These are phyloP conservation scores for Penaeus chinensis DNA, from an alignment of 1,140 invertebrate genomes.

Conservation along the genomic window DNA sequence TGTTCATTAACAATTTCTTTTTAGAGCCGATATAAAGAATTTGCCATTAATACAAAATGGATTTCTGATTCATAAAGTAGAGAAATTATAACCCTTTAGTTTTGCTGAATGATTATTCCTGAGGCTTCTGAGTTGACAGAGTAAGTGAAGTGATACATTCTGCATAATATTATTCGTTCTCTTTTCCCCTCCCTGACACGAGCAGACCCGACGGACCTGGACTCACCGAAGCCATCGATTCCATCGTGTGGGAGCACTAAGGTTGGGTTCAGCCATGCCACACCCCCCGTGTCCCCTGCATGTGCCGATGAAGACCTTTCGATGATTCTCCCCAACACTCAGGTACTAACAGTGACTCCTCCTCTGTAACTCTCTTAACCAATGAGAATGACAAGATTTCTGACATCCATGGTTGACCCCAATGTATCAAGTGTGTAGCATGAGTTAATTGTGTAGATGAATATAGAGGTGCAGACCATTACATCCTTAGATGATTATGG, in stretches of 20 bases:
- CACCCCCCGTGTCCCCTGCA: constrained; percentile 60
- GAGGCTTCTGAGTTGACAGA: no score
- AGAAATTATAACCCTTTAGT: no score
- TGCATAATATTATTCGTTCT: no score
- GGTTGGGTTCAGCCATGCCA: constrained; percentile 62
- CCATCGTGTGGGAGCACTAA: constrained; percentile 57
- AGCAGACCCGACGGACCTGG: constrained; percentile 62
- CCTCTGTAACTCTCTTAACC: background rate
- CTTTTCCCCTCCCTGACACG: no score
- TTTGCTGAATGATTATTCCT: no score
- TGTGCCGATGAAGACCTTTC: constrained; percentile 63
- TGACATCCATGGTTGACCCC: background rate
- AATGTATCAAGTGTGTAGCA: background rate
- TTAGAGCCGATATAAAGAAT: no score
- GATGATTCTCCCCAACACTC: constrained; percentile 64
- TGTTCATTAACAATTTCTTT: no score
- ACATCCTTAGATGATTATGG: background rate
- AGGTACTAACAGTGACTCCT: constrained; percentile 36
- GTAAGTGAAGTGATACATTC: no score
- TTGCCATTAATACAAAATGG: no score
- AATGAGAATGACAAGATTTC: background rate
- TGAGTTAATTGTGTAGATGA: background rate
- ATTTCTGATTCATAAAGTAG: no score
- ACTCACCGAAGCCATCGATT: constrained; percentile 61
- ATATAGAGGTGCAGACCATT: background rate